A percentile compares a stretch with the other conserved stretches of the same genome.
phyloP scores from a whole-genome alignment of 2,888 invertebrate genomes.

The Sarcophaga variegata region DNA sequence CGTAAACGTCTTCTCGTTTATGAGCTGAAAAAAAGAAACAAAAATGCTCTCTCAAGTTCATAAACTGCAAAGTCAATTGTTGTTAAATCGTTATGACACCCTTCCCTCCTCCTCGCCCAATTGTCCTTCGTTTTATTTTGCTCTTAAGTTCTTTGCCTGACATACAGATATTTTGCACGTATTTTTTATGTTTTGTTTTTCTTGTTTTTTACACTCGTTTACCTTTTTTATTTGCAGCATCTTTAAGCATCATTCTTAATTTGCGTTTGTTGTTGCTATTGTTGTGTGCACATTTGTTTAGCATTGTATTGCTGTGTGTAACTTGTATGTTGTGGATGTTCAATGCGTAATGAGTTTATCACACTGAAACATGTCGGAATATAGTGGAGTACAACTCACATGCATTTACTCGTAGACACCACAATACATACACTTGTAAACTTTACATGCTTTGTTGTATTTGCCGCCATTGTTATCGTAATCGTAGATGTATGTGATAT shows the following conservation, averaged over 20 bases:
- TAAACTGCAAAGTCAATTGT: constrained; percentile 63
- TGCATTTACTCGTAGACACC: neutral
- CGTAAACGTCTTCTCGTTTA: neutral
- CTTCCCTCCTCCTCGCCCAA: neutral
- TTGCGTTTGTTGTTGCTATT: constrained; percentile 7
- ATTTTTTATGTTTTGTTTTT: constrained; percentile 33
- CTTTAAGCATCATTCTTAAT: neutral
- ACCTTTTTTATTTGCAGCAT: neutral
- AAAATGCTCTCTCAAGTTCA: constrained; percentile 38
- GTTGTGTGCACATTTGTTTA: neutral
- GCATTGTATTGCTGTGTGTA: neutral
- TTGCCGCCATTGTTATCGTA: neutral
- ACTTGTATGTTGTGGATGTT: neutral
- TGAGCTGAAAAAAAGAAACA: constrained; percentile 14
- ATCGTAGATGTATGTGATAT: too few species aligned
- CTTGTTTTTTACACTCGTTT: constrained; percentile 20
- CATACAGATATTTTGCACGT: constrained; percentile 14
- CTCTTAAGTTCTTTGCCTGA: constrained; percentile 10
- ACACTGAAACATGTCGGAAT: constrained; percentile 8
- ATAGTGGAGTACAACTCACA: neutral
- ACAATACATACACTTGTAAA: neutral
- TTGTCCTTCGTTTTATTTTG: constrained; percentile 40
- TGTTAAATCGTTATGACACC: constrained; percentile 61
- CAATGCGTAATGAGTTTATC: constrained; percentile 33
- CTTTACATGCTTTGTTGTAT: constrained; percentile 15